Evolutionary conservation across 2,797 vertebrate species (phyloP).

Genomic region (Mallotus villosus): DNA sequence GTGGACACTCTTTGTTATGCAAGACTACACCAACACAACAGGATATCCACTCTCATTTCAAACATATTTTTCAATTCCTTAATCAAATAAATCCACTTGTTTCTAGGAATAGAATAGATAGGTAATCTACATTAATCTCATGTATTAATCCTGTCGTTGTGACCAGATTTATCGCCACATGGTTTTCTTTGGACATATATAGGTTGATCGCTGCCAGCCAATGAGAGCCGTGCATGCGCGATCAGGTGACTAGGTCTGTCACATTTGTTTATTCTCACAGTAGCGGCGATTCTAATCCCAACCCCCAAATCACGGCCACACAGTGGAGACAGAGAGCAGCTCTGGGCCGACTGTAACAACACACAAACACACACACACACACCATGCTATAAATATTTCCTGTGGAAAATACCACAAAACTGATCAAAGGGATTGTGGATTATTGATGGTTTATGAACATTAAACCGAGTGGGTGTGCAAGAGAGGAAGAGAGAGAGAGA

Average conservation of each 20-base stretch:
- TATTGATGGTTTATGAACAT: background rate
- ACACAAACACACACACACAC: slow-evolving; percentile 7
- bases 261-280: slow-evolving; percentile 50
- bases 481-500: background rate
- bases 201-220: slow-evolving; percentile 47
- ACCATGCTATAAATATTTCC: background rate
- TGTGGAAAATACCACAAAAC: background rate
- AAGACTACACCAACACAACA: background rate
- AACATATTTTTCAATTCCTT: slow-evolving; percentile 4
- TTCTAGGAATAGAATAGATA: slow-evolving; percentile 60
- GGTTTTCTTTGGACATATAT: slow-evolving; percentile 34
- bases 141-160: slow-evolving; percentile 31
- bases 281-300: slow-evolving; percentile 46
- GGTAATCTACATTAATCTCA: slow-evolving; percentile 67
- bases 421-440: background rate
- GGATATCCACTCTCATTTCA: slow-evolving; percentile 34
- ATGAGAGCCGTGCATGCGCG: slow-evolving; percentile 21
- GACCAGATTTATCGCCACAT: slow-evolving; percentile 27
- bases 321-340: slow-evolving; percentile 32
- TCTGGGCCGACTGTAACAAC: slow-evolving; percentile 8
- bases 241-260: slow-evolving; percentile 51
- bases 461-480: too few relatives aligned
- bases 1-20: background rate
- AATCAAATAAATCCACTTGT: slow-evolving; percentile 56
- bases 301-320: slow-evolving; percentile 30